phyloP scores from a whole-genome alignment of 2,113 vertebrate genomes.

The Scomber scombrus region DNA sequence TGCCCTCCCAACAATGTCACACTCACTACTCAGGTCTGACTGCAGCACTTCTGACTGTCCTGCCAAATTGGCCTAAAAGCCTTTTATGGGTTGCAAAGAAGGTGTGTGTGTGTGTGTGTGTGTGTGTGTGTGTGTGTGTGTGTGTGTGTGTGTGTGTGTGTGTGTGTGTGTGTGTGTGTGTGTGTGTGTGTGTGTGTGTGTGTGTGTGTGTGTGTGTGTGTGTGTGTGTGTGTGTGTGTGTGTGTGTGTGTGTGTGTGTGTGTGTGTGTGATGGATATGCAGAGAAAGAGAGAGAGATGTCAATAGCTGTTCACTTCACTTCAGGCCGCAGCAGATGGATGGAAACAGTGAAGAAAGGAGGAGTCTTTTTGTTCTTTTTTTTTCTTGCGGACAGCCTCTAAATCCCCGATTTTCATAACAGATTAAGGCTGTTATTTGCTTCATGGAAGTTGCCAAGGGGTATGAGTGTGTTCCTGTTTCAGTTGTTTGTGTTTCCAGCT shows the following conservation, averaged over 20 bases:
- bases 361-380: background rate
- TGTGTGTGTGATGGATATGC: background rate
- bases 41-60: slow-evolving; percentile 64
- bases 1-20: slow-evolving; percentile 79
- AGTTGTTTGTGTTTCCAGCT: slow-evolving; percentile 50
- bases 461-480: slow-evolving; percentile 28
- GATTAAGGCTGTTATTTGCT: slow-evolving; percentile 40
- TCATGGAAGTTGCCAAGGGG: slow-evolving; percentile 26
- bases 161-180: background rate
- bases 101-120: background rate
- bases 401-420: slow-evolving; percentile 47
- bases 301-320: slow-evolving; percentile 53
- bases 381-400: slow-evolving; percentile 19
- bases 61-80: slow-evolving; percentile 77
- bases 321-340: slow-evolving; percentile 43
- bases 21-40: slow-evolving; percentile 74
- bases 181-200: too few species aligned
- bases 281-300: slow-evolving; percentile 30
- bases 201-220: background rate
- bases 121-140: background rate
- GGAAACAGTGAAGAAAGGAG: slow-evolving; percentile 12
- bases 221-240: background rate
- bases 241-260: background rate
- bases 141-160: too few species aligned
- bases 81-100: slow-evolving; percentile 24